Evolutionary conservation across 2,113 vertebrate genomes (phyloP), one percentile per base, ranked within the genome.

Genomic region (Gambusia affinis): DNA sequence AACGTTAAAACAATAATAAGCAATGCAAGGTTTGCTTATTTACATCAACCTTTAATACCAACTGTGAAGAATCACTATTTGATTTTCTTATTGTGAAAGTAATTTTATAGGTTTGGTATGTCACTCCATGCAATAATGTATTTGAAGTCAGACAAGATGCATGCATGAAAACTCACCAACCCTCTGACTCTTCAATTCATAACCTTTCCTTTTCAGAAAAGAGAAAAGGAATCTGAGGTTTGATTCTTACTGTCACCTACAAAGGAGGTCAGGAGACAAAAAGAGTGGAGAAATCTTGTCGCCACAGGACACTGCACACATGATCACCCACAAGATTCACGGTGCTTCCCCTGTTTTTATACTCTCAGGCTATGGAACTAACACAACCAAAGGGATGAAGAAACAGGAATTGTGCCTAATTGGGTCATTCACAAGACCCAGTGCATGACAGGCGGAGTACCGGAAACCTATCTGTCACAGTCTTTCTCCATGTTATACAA

Each of bases 381-480:
- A 67, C 77, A 78, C 54, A 64, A 51, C 85, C 69, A 61, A 64
- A 76, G 30, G 60, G 60, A 73, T 68, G 70, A 84, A 88, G 67
- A 82, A 82, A 87, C 57, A 70, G 76, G 75, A 90, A 87, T 73
- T 84, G 63, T 87, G 47, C 73, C 72, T 80, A 84, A 91, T 86
- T 85, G 70, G 81, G 81, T 87, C 87, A 86, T 90, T 90, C 90
- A 91, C 87, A 89, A 91, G 88, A 91, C 87, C 82, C 15, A 82
- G 72, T 82, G 88, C 85, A 82, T 89, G 85, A 92, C 85, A 82
- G 66, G 61, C 66, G 72, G 51, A 44, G 69, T 73, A 83, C 39
- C 27, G 68, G 80, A 88, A 91, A 81, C 74, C 88, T 72, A 78
- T 86, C 73, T 84, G 68, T 88, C 78, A 81, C 85, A 75, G 74